These are phyloP conservation scores for Aphelinus atriplicis DNA, from an alignment of 1,140 invertebrate genomes.

Conservation along the genomic window DNA sequence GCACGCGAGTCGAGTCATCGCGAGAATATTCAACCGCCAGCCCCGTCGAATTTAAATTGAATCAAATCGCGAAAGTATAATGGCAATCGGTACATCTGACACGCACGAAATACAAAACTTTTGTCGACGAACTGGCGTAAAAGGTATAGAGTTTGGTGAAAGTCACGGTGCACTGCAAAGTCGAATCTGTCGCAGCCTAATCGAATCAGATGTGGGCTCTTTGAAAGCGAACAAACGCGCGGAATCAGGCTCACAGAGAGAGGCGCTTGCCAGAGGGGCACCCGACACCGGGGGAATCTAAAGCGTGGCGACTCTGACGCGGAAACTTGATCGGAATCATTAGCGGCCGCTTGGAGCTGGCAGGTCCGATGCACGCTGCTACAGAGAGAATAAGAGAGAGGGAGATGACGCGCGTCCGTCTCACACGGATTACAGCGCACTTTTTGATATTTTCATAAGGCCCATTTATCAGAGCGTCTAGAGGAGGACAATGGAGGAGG, in stretches of 20 bases:
- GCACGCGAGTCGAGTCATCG: no score
- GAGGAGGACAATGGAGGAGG: no score
- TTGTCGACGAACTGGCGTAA: no score
- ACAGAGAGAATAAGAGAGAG: constrained; percentile 1
- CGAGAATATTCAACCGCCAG: no score
- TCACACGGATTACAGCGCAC: background rate
- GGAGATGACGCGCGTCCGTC: background rate
- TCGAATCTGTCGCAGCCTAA: background rate
- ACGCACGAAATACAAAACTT: no score
- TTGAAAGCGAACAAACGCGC: no score
- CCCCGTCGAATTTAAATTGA: no score
- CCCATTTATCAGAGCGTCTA: background rate
- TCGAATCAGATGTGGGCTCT: background rate
- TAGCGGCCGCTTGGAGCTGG: background rate
- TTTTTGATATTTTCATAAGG: constrained; percentile 30
- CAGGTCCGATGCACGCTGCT: background rate
- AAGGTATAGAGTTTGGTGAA: no score
- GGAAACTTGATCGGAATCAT: constrained; percentile 9
- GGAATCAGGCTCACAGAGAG: no score
- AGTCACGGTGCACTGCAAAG: no score
- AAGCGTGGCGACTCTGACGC: background rate
- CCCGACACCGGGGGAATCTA: background rate
- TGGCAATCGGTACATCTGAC: no score
- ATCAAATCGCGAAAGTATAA: no score
- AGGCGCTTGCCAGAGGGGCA: background rate